phyloP scores from a whole-genome alignment of 2,113 vertebrate species.

The Saguinus midas region DNA sequence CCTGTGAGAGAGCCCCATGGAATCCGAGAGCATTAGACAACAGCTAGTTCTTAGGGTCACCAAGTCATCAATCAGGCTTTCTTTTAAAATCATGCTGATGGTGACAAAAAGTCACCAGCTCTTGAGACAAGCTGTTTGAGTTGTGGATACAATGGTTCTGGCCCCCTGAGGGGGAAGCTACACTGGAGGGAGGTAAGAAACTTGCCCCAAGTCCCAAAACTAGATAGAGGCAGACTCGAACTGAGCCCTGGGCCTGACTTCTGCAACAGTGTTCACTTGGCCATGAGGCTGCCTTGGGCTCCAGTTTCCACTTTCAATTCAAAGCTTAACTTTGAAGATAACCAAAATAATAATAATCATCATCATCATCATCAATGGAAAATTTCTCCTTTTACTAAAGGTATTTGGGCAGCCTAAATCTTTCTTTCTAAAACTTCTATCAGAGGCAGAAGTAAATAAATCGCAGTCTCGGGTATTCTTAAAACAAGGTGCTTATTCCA shows the following conservation, averaged over 20 bases:
- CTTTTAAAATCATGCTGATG: neutral
- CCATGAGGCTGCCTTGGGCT: fast-evolving
- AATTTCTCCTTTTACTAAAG: neutral
- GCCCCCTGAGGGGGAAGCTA: neutral
- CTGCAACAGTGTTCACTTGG: fast-evolving
- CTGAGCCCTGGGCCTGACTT: neutral
- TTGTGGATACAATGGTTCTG: neutral
- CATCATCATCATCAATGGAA: neutral
- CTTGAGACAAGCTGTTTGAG: neutral
- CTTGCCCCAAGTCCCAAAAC: neutral
- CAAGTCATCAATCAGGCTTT: neutral
- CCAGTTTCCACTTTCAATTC: neutral
- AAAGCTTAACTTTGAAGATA: neutral
- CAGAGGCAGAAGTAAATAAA: neutral
- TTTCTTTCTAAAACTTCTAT: neutral
- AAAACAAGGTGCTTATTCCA: neutral
- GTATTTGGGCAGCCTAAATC: neutral
- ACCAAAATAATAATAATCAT: no score
- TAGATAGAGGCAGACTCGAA: neutral
- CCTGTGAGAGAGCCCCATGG: neutral
- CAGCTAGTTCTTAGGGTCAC: neutral
- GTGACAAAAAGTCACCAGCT: neutral
- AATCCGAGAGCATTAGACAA: neutral
- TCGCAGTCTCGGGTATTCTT: neutral
- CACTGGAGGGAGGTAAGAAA: neutral